Evolutionary conservation across 2,888 invertebrate species (phyloP).

Genomic region (Andrena haemorrhoa): DNA sequence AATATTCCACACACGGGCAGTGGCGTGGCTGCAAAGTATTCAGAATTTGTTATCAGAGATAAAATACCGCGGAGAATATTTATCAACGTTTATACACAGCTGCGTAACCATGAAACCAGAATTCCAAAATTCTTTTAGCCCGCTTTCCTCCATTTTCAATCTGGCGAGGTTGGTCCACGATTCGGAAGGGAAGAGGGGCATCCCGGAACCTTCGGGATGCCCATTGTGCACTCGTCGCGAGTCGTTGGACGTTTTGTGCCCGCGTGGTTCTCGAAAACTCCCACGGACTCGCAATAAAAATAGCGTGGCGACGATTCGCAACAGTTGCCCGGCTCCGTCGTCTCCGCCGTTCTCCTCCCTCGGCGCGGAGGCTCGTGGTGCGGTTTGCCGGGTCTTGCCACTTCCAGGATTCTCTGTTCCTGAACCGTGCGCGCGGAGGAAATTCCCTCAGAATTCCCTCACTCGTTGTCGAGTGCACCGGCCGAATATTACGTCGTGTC

Average conservation of each 20-base stretch:
- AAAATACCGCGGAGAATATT: no score
- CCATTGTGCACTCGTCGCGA: conserved; percentile 16
- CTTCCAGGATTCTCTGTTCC: conserved; percentile 47
- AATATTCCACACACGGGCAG: no score
- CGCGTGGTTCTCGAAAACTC: conserved; percentile 4
- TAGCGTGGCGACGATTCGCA: conserved; percentile 44
- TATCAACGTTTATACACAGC: no score
- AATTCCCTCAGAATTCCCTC: conserved; percentile 54
- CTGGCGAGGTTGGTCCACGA: background rate
- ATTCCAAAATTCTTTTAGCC: no score
- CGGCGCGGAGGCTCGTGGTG: conserved; percentile 27
- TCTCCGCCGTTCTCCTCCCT: conserved; percentile 20
- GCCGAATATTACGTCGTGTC: conserved; percentile 55
- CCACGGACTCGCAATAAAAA: conserved; percentile 38
- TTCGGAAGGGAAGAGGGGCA: background rate
- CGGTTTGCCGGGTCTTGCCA: conserved; percentile 19
- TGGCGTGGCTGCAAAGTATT: no score
- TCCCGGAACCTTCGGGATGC: conserved; percentile 29
- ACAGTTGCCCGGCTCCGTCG: conserved; percentile 35
- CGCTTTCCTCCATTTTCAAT: no score
- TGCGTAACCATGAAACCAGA: no score
- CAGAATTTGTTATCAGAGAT: no score
- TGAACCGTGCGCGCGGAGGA: conserved; percentile 42
- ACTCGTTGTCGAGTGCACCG: conserved; percentile 23
- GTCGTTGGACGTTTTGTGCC: conserved; percentile 31